These are phyloP conservation scores for Drosophila prosaltans DNA, from an alignment of 1,140 invertebrate species.

Conservation along the genomic window DNA sequence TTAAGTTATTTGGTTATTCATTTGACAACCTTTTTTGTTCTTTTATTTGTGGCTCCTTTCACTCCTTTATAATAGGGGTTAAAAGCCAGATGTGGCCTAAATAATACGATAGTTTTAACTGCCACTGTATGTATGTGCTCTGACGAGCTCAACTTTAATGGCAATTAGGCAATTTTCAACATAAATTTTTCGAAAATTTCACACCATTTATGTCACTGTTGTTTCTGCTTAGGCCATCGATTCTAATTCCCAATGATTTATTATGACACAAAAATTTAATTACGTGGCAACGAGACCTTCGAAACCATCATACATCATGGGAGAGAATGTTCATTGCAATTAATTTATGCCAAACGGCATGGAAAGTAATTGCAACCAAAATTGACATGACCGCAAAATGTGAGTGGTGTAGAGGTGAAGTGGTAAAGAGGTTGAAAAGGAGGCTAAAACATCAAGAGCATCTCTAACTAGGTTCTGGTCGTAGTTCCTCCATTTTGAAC, in stretches of 20 bases:
- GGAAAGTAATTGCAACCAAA: conserved; percentile 67
- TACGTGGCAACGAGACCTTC: conserved; percentile 65
- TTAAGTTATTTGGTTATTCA: conserved; percentile 75
- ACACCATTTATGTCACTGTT: conserved; percentile 41
- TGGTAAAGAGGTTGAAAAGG: background rate
- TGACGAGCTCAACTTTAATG: too few relatives aligned
- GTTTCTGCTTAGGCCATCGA: background rate
- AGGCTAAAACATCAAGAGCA: too few relatives aligned
- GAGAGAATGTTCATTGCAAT: conserved; percentile 52
- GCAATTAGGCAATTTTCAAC: too few relatives aligned
- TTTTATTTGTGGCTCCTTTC: too few relatives aligned
- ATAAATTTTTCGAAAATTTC: background rate
- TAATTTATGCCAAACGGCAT: conserved; percentile 74
- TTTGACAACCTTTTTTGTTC: conserved; percentile 49
- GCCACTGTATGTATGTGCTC: too few relatives aligned
- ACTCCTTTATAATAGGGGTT: conserved; percentile 11
- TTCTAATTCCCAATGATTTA: conserved; percentile 47
- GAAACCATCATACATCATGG: conserved; percentile 72
- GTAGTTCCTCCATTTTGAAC: too few relatives aligned
- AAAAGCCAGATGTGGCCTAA: conserved; percentile 31
- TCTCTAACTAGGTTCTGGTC: too few relatives aligned
- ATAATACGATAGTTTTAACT: background rate
- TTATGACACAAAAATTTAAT: conserved; percentile 63
- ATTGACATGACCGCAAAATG: conserved; percentile 68
- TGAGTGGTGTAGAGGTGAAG: background rate